Conservation (phyloP, 2,113 vertebrate species). For the Colaptes auratus region DNA sequence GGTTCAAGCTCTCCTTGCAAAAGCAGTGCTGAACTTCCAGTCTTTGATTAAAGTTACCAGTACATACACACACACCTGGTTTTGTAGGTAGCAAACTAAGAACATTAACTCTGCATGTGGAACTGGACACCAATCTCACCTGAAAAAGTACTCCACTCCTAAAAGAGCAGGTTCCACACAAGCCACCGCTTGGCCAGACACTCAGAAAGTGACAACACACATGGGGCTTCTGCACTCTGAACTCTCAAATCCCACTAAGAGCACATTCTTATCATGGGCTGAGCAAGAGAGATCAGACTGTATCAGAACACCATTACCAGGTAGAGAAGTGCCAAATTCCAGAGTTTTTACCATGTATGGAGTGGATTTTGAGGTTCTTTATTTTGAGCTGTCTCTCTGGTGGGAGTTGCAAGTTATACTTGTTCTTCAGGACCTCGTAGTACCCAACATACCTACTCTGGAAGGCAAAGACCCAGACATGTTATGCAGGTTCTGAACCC, state of each 20-base stretch:
- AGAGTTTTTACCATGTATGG: slow-evolving; percentile 84
- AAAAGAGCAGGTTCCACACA: neutral
- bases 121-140: neutral
- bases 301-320: neutral
- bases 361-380: slow-evolving; percentile 86
- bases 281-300: neutral
- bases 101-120: neutral
- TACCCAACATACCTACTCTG: slow-evolving; percentile 95
- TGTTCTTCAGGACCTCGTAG: slow-evolving; percentile 89
- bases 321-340: neutral
- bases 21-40: neutral
- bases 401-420: slow-evolving; percentile 84
- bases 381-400: slow-evolving; percentile 81
- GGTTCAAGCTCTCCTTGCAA: neutral
- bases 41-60: neutral
- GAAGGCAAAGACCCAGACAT: slow-evolving; percentile 63
- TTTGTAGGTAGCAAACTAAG: neutral
- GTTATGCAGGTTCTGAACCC: slow-evolving; percentile 28
- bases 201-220: neutral
- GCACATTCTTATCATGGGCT: neutral
- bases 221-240: neutral
- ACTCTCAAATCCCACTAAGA: neutral
- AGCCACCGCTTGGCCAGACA: neutral
- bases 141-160: neutral
- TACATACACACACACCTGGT: neutral